Evolutionary conservation across 2,113 vertebrate species (phyloP), one percentile per base, ranked within the genome.

Genomic region (Trichechus manatus): DNA sequence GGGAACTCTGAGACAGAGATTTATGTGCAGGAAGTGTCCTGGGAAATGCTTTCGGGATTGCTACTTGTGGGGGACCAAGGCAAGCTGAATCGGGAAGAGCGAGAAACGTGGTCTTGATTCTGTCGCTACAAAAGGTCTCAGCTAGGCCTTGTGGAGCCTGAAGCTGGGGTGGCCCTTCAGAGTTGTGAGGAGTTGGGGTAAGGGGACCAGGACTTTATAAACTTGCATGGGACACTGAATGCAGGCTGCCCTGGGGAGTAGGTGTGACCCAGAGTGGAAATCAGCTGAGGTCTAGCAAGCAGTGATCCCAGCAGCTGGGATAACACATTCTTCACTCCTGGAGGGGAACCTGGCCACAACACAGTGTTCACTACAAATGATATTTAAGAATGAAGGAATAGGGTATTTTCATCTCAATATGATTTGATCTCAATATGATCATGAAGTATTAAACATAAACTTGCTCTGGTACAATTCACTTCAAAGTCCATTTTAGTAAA

Each of bases 401-500:
- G 0, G n/a, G 1, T 20, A 31, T 25, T 63, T 81, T 87, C 22
- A 70, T 44, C 6, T 72, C 84, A 53, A 20, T n/a, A 22, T 31
- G 33, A 64, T 75, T 23, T 78, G 39, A 27, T 92, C 27, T 66
- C 63, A 47, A 74, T 27, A n/a, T 9, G 22, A 93, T 42, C 17
- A 50, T 36, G 42, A 87, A 75, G 3, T 61, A 75, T 29, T 25
- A 80, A 83, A 53, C 9, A 36, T 19, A 75, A 82, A 39, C 61
- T 85, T 89, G 39, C 44, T 61, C 10, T 47, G 23, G 15, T 14
- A 56, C 78, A 68, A 88, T 1, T 22, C 39, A 50, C 39, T 86
- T 93, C 14, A 93, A 89, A 82, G 42, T 85, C 33, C 27, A 68
- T 44, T 53, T 89, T 39, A 39, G 61, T 77, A 47, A 91, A 89